Evolutionary conservation across 2,113 vertebrate genomes (phyloP).

Genomic region (Poeciliopsis occidentalis): DNA sequence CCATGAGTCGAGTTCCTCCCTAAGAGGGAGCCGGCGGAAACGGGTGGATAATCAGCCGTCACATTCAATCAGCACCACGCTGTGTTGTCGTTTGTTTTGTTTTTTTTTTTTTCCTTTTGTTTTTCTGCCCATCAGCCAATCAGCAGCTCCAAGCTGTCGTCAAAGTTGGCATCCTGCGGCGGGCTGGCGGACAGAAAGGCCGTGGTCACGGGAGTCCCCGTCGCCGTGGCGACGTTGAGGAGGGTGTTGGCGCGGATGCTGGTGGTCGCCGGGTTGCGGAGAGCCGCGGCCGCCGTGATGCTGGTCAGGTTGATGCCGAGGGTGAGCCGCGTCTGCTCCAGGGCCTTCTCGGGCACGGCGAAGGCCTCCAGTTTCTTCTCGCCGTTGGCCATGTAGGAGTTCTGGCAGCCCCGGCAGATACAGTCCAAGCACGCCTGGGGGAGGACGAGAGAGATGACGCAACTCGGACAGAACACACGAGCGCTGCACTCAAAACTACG

Average conservation of each 20-base stretch:
- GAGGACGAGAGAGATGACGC: neutral
- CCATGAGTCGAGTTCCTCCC: slow-evolving; percentile 56
- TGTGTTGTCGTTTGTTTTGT: slow-evolving; percentile 12
- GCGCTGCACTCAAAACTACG: too few relatives aligned
- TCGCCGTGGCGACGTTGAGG: slow-evolving; percentile 74
- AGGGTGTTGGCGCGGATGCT: slow-evolving; percentile 73
- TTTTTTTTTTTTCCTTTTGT: neutral
- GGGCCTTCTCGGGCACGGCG: slow-evolving; percentile 97
- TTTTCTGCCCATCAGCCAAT: slow-evolving; percentile 69
- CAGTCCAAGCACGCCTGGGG: slow-evolving; percentile 93
- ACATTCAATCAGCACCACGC: slow-evolving; percentile 73
- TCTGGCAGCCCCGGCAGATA: slow-evolving; percentile 99
- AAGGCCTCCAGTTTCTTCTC: slow-evolving; percentile 99
- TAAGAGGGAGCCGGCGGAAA: slow-evolving; percentile 43
- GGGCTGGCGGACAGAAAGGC: slow-evolving; percentile 91
- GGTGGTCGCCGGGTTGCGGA: slow-evolving; percentile 73
- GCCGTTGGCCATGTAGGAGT: slow-evolving; percentile 98
- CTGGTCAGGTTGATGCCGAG: slow-evolving; percentile 99
- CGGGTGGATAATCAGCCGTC: slow-evolving; percentile 55
- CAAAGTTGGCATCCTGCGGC: slow-evolving; percentile 91
- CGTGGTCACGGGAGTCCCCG: slow-evolving; percentile 90
- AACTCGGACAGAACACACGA: too few relatives aligned
- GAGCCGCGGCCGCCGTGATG: slow-evolving; percentile 92
- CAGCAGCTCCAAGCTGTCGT: slow-evolving; percentile 97
- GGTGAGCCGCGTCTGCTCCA: slow-evolving; percentile 97